Conservation (phyloP, 1,140 invertebrate species). For the Dinothrombium tinctorium region DNA sequence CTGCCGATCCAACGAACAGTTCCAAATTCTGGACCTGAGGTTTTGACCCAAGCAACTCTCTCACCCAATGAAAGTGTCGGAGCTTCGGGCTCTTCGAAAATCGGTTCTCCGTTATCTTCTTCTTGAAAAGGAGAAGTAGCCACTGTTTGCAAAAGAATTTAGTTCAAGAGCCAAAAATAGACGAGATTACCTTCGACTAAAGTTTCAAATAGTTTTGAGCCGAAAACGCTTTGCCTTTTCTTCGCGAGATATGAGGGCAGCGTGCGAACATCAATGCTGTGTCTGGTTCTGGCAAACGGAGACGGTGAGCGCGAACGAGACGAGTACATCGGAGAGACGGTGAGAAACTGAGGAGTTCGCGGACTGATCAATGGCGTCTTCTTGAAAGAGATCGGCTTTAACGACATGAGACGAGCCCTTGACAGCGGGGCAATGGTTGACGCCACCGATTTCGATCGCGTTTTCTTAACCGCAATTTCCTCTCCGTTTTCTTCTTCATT, state of each 20-base stretch:
- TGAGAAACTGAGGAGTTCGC: constrained; percentile 1
- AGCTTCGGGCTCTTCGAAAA: constrained; percentile 11
- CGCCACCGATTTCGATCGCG: background rate
- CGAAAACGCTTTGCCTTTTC: constrained; percentile 9
- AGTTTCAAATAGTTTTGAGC: background rate
- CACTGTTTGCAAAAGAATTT: background rate
- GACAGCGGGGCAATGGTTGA: background rate
- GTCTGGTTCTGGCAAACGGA: background rate
- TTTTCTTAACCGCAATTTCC: no score
- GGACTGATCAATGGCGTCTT: background rate
- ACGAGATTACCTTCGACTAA: constrained; percentile 1
- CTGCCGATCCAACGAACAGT: constrained; percentile 30
- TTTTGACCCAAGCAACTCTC: constrained; percentile 30
- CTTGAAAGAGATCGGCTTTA: background rate
- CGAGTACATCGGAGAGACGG: background rate
- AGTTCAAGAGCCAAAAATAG: background rate
- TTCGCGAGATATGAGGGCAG: constrained; percentile 11
- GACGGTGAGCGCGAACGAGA: background rate
- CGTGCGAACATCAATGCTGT: constrained; percentile 10
- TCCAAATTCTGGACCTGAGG: constrained; percentile 24
- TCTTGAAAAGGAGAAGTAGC: background rate
- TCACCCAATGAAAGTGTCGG: constrained; percentile 24
- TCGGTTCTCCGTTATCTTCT: background rate
- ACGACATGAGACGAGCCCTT: no score
- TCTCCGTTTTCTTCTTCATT: background rate